Evolutionary conservation across 2,797 vertebrate species (phyloP), one percentile per base, ranked within the genome.

Genomic region (Melanotaenia trifasciata): DNA sequence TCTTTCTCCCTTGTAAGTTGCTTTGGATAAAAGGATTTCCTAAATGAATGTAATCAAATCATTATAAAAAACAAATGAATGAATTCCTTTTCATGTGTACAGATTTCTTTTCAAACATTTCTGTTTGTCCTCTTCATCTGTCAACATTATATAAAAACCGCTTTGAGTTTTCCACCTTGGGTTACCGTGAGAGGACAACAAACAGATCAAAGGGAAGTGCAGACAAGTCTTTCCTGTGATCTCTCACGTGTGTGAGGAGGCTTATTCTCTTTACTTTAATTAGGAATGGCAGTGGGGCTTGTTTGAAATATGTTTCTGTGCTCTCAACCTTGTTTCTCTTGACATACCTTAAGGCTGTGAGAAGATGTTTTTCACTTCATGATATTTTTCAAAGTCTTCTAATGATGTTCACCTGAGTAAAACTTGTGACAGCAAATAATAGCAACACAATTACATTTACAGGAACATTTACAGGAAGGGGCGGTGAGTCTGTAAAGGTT

Each of bases 191-290:
- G 70, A 67, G 69, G 78, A 73, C 66, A 79, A 77, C 60, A 30
- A 36, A 36, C 51, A 70, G 82, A 90, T 89, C 86, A 90, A 83
- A 90, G 79, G 30, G 64, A 67, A 32, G 56, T 18, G 51, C 61
- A 82, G 67, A 81, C 79, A 76, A 78, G 73, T 56, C 67, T 72
- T 64, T 59, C 35, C 70, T 88, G 81, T 90, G 90, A 90, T 91
- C 81, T 73, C 58, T 76, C 82, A 81, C 61, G 30, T 85, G 89
- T 85, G 80, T 81, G 72, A 84, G 77, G 58, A 68, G 85, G 79
- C 67, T 85, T 84, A 80, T 83, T 83, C 70, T 79, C 72, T 81
- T 72, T 72, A 73, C 85, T 84, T 90, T 88, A 87, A 91, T 92
- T 78, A 89, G 82, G 71, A 81, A 72, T 67, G 75, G 73, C 79